Evolutionary conservation across 2,113 vertebrate genomes (phyloP).

Genomic region (Ellobius talpinus): DNA sequence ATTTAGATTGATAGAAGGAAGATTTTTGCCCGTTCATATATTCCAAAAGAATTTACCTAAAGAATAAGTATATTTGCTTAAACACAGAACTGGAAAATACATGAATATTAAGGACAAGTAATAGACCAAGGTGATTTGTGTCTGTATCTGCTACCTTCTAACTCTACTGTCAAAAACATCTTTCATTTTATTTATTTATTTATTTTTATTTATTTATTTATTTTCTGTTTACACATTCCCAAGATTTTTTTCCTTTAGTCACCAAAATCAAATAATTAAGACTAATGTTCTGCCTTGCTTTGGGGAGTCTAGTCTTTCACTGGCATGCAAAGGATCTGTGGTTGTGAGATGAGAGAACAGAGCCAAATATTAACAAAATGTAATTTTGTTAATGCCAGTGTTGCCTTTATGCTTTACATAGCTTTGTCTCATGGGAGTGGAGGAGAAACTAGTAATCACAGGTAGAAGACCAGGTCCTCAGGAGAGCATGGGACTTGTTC

Average conservation of each 20-base stretch:
- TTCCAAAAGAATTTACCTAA: not conserved
- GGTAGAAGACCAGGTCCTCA: not conserved
- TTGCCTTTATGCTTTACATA: not conserved
- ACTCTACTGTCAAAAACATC: not conserved
- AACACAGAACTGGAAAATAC: not conserved
- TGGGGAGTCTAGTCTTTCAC: not conserved
- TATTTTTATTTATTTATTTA: not conserved
- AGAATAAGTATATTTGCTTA: not conserved
- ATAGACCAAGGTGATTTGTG: not conserved
- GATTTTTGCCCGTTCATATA: not conserved
- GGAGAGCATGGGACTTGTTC: not conserved
- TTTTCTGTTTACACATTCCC: not conserved
- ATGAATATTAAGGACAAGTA: not conserved
- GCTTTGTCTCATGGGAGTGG: not conserved
- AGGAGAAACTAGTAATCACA: not conserved
- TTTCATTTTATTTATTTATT: not conserved
- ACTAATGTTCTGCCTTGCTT: not conserved
- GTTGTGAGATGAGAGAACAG: not conserved
- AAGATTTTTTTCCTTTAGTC: not conserved
- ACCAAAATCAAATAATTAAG: not conserved
- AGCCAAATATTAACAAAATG: not conserved
- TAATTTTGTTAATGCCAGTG: no score
- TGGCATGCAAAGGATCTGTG: fast-evolving
- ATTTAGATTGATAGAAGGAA: not conserved
- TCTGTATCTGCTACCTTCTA: not conserved